Evolutionary conservation across 2,888 invertebrate species (phyloP).

Genomic region (Eristalinus sepulchralis): DNA sequence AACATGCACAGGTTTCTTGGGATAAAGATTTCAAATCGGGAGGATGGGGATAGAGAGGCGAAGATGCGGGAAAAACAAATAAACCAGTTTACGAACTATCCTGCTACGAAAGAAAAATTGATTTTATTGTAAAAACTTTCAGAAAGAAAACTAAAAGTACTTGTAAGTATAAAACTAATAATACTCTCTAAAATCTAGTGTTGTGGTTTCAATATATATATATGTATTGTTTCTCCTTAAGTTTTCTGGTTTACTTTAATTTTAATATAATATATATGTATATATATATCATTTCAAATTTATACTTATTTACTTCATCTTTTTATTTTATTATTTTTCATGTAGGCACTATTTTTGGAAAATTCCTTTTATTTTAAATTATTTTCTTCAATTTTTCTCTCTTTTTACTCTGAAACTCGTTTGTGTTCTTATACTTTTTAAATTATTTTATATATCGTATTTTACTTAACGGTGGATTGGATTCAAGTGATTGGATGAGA

Average conservation of each 20-base stretch:
- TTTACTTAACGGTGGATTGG: slow-evolving; percentile 68
- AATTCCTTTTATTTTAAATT: slow-evolving; percentile 54
- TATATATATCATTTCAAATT: slow-evolving; percentile 46
- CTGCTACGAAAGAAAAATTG: slow-evolving; percentile 26
- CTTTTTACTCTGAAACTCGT: slow-evolving; percentile 60
- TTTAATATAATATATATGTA: slow-evolving; percentile 51
- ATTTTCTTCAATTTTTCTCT: slow-evolving; percentile 21
- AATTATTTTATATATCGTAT: slow-evolving; percentile 40
- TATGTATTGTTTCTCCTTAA: slow-evolving; percentile 31
- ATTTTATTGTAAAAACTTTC: slow-evolving; percentile 52
- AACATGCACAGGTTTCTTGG: slow-evolving; percentile 49
- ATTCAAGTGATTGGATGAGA: slow-evolving; percentile 60
- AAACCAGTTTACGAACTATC: not conserved
- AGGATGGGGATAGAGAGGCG: not conserved
- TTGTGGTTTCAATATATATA: slow-evolving; percentile 57
- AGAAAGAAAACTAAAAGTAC: slow-evolving; percentile 68
- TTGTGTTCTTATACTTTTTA: slow-evolving; percentile 23
- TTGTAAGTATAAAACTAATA: slow-evolving; percentile 71
- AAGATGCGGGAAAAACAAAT: not conserved
- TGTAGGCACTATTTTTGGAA: slow-evolving; percentile 71
- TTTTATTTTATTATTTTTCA: slow-evolving; percentile 55
- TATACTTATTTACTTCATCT: slow-evolving; percentile 55
- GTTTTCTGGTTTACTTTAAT: slow-evolving; percentile 35
- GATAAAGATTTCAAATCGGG: not conserved
- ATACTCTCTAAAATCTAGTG: slow-evolving; percentile 70